These are phyloP conservation scores for Spizella passerina DNA, from an alignment of 2,797 vertebrate genomes.

Conservation along the genomic window DNA sequence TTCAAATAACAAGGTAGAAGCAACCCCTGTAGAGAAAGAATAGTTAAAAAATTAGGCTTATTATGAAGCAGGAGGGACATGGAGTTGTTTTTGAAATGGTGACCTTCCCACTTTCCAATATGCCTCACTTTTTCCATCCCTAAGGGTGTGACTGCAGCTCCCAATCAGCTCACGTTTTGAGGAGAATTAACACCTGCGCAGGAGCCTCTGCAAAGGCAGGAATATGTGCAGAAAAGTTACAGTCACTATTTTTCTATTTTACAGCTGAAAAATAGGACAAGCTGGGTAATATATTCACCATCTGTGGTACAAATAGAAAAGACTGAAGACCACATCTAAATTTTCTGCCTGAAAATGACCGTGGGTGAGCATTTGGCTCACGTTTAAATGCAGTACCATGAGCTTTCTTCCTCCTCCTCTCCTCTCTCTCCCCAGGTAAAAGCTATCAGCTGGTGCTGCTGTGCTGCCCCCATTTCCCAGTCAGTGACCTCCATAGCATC, in stretches of 20 bases:
- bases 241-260: not conserved
- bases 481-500: not conserved
- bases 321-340: not conserved
- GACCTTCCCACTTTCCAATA: not conserved
- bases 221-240: not conserved
- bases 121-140: not conserved
- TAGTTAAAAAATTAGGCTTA: not conserved
- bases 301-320: conserved; percentile 2
- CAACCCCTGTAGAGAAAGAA: not conserved
- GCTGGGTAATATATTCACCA: not conserved
- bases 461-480: not conserved
- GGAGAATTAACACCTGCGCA: not conserved
- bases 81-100: not conserved
- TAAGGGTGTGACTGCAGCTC: not conserved
- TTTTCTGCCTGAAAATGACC: not conserved
- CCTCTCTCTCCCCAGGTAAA: not conserved
- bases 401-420: not conserved
- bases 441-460: not conserved
- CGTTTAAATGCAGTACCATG: not conserved
- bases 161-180: not conserved
- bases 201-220: not conserved
- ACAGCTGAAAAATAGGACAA: not conserved
- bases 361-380: not conserved
- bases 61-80: not conserved
- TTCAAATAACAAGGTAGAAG: not conserved